Evolutionary conservation across 1,140 invertebrate species (phyloP).

Genomic region (Hypothenemus hampei): DNA sequence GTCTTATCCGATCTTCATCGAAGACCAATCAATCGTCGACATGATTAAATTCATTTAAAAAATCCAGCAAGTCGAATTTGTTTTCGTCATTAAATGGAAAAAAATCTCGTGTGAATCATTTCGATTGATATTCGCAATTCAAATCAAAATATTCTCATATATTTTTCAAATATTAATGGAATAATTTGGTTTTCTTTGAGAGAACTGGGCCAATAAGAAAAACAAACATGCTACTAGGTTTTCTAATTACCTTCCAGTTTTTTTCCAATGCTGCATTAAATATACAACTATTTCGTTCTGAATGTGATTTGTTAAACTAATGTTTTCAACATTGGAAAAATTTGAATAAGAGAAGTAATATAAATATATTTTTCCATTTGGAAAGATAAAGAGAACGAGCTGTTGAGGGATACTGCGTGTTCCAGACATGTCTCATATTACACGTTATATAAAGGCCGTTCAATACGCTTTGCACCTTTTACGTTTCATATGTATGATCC

Average conservation of each 20-base stretch:
- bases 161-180: slow-evolving; percentile 24
- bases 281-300: neutral
- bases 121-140: slow-evolving; percentile 16
- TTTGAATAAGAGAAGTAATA: slow-evolving; percentile 5
- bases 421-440: slow-evolving; percentile 30
- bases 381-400: slow-evolving; percentile 16
- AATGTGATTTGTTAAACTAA: neutral
- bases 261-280: neutral
- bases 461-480: slow-evolving; percentile 22
- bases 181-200: slow-evolving; percentile 20
- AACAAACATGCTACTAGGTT: neutral
- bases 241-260: neutral
- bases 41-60: slow-evolving; percentile 10
- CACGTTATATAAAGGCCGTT: slow-evolving; percentile 18
- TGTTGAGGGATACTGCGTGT: slow-evolving; percentile 23
- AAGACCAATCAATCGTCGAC: slow-evolving; percentile 6
- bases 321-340: neutral
- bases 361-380: slow-evolving; percentile 10
- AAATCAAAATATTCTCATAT: too few relatives aligned
- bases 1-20: neutral
- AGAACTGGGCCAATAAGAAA: slow-evolving; percentile 16
- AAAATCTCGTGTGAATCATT: slow-evolving; percentile 5
- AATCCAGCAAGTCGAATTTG: neutral
- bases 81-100: slow-evolving; percentile 13
- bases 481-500: slow-evolving; percentile 8